phyloP scores from a whole-genome alignment of 2,888 invertebrate genomes.

The Drosophila rubida region DNA sequence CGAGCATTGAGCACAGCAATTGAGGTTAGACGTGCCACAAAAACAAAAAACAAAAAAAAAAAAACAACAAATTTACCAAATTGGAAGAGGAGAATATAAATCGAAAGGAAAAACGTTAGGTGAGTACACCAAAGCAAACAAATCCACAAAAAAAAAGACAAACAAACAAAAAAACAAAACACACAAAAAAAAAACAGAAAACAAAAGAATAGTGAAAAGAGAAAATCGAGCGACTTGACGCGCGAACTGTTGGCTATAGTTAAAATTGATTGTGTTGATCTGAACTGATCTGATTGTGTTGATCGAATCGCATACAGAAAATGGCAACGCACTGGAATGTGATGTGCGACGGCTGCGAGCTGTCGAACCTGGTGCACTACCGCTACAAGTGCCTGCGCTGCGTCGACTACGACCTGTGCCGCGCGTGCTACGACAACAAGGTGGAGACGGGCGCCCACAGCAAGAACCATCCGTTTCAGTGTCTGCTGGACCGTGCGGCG shows the following conservation, averaged over 20 bases:
- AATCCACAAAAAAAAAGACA: no score
- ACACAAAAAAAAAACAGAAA: no score
- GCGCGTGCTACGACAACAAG: slow-evolving; percentile 37
- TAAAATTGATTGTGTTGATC: no score
- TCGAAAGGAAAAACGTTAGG: not conserved
- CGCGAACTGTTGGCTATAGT: no score
- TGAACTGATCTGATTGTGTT: no score
- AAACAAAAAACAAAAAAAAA: no score
- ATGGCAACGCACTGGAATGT: slow-evolving; percentile 41
- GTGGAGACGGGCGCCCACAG: slow-evolving; percentile 28
- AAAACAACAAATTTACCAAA: not conserved
- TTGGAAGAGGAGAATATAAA: not conserved
- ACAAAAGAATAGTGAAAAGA: no score
- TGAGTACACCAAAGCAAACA: not conserved
- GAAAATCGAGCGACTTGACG: no score
- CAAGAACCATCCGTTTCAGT: slow-evolving; percentile 55
- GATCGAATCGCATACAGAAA: not conserved
- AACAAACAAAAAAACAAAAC: no score
- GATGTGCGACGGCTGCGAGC: slow-evolving; percentile 45
- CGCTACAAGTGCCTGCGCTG: slow-evolving; percentile 64
- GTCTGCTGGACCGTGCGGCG: slow-evolving; percentile 46
- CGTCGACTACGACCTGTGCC: slow-evolving; percentile 54
- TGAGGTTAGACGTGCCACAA: not conserved
- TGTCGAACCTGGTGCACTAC: slow-evolving; percentile 11
- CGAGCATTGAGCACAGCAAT: no score